Conservation (phyloP, 2,113 vertebrate species). For the Felis chaus region DNA sequence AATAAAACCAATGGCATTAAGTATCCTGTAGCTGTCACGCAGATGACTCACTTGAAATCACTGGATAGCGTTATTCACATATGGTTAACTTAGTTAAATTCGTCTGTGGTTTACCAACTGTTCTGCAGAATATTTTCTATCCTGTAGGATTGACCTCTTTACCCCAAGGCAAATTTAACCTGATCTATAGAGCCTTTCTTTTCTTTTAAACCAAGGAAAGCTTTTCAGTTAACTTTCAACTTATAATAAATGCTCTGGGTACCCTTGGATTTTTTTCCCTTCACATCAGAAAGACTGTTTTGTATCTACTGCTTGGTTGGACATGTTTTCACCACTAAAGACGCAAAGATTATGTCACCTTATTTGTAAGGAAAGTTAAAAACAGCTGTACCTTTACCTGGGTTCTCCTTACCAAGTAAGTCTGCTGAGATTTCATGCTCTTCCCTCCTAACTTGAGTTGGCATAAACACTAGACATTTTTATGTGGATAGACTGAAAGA, state of each 20-base stretch:
- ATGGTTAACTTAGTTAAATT: slow-evolving; percentile 56
- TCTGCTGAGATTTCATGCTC: slow-evolving; percentile 27
- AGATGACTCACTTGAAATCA: slow-evolving; percentile 60
- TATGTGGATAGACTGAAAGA: not conserved
- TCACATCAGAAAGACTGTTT: not conserved
- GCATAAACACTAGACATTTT: not conserved
- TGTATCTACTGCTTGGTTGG: slow-evolving; percentile 12
- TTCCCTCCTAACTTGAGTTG: not conserved
- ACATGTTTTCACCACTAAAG: not conserved
- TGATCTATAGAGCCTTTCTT: not conserved
- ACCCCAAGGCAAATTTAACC: not conserved
- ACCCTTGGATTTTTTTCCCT: not conserved
- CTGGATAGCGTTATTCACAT: slow-evolving; percentile 32
- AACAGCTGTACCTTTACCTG: not conserved
- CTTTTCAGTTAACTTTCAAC: slow-evolving; percentile 12
- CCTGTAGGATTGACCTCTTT: slow-evolving; percentile 50
- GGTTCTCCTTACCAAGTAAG: not conserved
- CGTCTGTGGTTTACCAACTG: slow-evolving; percentile 57
- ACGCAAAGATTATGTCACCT: not conserved
- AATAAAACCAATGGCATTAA: slow-evolving; percentile 64
- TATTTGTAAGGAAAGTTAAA: not conserved
- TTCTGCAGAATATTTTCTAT: slow-evolving; percentile 58
- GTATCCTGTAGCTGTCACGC: slow-evolving; percentile 52
- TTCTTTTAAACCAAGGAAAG: not conserved
- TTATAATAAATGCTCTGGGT: not conserved